These are phyloP conservation scores for Acanthosepion pharaonis DNA, from an alignment of 2,888 invertebrate genomes.

Conservation along the genomic window DNA sequence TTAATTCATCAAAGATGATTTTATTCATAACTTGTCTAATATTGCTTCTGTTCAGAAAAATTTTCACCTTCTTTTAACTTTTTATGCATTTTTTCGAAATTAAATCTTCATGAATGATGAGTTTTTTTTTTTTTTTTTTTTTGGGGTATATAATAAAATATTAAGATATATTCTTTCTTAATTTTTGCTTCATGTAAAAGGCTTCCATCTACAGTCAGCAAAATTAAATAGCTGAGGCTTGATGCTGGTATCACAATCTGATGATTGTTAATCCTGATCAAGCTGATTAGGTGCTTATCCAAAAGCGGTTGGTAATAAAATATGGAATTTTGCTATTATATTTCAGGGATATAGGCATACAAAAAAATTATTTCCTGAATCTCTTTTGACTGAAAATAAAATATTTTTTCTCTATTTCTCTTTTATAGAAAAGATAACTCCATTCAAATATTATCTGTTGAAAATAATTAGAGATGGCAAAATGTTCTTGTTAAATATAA, in stretches of 20 bases:
- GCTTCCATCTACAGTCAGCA: background rate
- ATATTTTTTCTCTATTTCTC: no score
- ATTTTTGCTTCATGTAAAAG: background rate
- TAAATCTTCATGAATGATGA: background rate
- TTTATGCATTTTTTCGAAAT: background rate
- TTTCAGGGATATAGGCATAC: background rate
- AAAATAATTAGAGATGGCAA: no score
- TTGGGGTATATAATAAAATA: background rate
- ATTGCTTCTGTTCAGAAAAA: background rate
- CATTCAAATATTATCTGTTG: no score
- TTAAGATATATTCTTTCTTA: background rate
- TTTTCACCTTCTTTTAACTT: background rate
- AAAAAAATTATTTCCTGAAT: no score
- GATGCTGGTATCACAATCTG: background rate
- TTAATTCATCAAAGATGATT: background rate
- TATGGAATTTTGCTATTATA: background rate
- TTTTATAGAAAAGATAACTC: no score
- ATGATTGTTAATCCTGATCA: background rate
- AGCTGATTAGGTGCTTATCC: background rate
- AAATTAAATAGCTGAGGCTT: background rate
- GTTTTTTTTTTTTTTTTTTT: background rate
- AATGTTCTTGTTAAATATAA: no score
- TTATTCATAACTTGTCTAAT: background rate
- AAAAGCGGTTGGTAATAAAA: background rate
- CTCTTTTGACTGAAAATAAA: no score